Conservation (phyloP, 2,888 invertebrate species). For the Rotaria sp. region DNA sequence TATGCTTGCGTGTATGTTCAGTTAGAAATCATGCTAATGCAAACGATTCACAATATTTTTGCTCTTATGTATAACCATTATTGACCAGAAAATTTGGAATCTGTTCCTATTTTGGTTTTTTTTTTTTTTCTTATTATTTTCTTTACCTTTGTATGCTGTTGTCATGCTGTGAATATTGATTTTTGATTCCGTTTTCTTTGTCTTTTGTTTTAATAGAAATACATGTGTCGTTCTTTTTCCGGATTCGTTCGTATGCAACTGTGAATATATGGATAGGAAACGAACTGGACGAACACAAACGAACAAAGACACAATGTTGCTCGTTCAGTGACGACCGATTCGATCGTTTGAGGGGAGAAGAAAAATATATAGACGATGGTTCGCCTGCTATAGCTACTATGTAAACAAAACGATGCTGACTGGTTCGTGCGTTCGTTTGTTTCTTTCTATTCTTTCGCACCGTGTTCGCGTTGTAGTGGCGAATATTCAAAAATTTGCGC, state of each 20-base stretch:
- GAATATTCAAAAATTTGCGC: background rate
- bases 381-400: slow-evolving; percentile 20
- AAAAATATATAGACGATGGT: background rate
- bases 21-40: background rate
- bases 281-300: background rate
- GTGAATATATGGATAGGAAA: background rate
- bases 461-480: background rate
- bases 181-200: background rate
- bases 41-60: background rate
- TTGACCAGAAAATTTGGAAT: background rate
- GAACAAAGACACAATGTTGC: background rate
- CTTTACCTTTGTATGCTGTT: background rate
- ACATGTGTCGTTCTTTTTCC: background rate
- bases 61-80: background rate
- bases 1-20: background rate
- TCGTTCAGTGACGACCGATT: too few species aligned
- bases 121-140: background rate
- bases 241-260: slow-evolving; percentile 7
- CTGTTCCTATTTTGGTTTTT: too few species aligned
- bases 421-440: background rate
- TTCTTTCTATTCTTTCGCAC: background rate
- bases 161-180: slow-evolving; percentile 13
- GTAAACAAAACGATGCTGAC: background rate
- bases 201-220: background rate
- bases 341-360: too few species aligned